phyloP scores from a whole-genome alignment of 1,140 invertebrate species.

The Sesamia nonagrioides region DNA sequence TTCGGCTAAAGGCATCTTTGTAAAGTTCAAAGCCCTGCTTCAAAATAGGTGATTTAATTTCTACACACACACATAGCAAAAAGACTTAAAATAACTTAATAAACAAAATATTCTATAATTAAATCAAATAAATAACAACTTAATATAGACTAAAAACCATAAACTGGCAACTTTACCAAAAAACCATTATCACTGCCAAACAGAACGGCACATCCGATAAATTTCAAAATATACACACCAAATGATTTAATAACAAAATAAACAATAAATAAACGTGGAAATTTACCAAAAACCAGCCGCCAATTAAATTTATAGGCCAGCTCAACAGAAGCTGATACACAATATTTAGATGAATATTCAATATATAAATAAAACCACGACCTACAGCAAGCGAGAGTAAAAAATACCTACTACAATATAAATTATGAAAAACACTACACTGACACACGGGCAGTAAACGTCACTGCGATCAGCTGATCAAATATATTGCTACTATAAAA shows the following conservation, averaged over 20 bases:
- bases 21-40: too few species aligned
- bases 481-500: slow-evolving; percentile 88
- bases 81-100: not conserved
- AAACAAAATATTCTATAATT: slow-evolving; percentile 1
- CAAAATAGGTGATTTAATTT: too few species aligned
- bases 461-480: slow-evolving; percentile 87
- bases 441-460: slow-evolving; percentile 80
- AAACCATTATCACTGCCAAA: slow-evolving; percentile 31
- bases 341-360: slow-evolving; percentile 81
- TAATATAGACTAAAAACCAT: slow-evolving; percentile 6
- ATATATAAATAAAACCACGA: slow-evolving; percentile 83
- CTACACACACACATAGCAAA: not conserved
- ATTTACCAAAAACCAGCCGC: slow-evolving; percentile 63
- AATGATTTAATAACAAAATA: slow-evolving; percentile 55
- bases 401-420: slow-evolving; percentile 84
- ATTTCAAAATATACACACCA: slow-evolving; percentile 45
- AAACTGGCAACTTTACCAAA: slow-evolving; percentile 27
- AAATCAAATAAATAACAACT: slow-evolving; percentile 13
- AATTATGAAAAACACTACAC: slow-evolving; percentile 86
- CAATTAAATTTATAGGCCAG: slow-evolving; percentile 71
- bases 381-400: slow-evolving; percentile 76
- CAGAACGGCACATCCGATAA: slow-evolving; percentile 32
- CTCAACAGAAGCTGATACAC: slow-evolving; percentile 56
- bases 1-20: too few species aligned
- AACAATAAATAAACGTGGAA: slow-evolving; percentile 64